Conservation (phyloP, 2,113 vertebrate genomes). For the Chauna torquata region DNA sequence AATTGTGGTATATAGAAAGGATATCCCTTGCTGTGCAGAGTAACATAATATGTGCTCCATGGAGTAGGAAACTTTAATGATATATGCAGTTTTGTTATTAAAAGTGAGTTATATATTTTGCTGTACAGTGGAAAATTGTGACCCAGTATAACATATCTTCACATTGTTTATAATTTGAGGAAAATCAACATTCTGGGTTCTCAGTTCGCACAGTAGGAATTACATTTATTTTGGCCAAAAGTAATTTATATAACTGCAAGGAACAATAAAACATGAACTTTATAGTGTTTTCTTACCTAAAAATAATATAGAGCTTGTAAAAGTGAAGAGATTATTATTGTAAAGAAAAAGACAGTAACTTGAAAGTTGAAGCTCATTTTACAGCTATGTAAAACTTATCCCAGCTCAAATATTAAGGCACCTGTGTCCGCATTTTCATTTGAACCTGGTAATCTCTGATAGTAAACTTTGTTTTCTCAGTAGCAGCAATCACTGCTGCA, state of each 20-base stretch:
- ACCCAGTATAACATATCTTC: conserved; percentile 83
- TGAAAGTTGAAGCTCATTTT: conserved; percentile 79
- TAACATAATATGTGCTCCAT: conserved; percentile 75
- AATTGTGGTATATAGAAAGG: conserved; percentile 77
- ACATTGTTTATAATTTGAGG: conserved; percentile 85
- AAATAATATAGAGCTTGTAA: conserved; percentile 87
- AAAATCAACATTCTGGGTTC: conserved; percentile 86
- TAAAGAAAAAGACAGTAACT: conserved; percentile 83
- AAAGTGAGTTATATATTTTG: conserved; percentile 85
- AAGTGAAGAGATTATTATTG: conserved; percentile 83
- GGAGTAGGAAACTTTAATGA: conserved; percentile 81
- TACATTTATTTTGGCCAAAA: conserved; percentile 86
- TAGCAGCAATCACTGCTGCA: neutral
- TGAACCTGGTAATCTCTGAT: neutral
- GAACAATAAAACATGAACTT: conserved; percentile 88
- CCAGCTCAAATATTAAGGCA: conserved; percentile 70
- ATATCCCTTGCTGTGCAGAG: conserved; percentile 80
- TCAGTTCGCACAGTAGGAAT: conserved; percentile 86
- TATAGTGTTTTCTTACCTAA: conserved; percentile 85
- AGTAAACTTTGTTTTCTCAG: neutral
- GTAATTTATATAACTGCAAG: conserved; percentile 87
- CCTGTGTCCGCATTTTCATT: conserved; percentile 67
- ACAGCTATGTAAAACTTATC: conserved; percentile 62
- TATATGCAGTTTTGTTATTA: conserved; percentile 84
- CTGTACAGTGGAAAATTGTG: conserved; percentile 84